These are phyloP conservation scores for Pangasius mekongensis DNA, from an alignment of 2,797 vertebrate species.

Conservation along the genomic window DNA sequence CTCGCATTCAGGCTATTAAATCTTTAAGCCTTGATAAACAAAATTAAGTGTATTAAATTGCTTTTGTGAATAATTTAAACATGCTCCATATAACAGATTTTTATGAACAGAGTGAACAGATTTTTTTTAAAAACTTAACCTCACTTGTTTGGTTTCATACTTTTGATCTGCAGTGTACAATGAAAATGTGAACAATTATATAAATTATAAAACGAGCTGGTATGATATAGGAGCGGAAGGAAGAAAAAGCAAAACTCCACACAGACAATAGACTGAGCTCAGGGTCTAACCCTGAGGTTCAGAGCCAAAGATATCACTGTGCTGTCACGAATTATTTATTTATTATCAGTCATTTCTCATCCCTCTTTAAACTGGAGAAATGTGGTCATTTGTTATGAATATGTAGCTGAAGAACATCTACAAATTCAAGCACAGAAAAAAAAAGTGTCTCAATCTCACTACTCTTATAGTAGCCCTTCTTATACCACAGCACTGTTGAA, in stretches of 20 bases:
- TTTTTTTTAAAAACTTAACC: background rate
- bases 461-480: background rate
- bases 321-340: background rate
- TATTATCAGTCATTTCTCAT: background rate
- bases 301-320: background rate
- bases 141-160: background rate
- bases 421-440: background rate
- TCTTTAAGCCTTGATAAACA: background rate
- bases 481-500: background rate
- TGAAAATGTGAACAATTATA: background rate
- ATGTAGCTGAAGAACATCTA: background rate
- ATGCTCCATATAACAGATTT: background rate
- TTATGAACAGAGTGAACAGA: background rate
- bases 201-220: background rate
- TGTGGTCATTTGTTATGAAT: background rate
- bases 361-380: background rate
- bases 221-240: background rate
- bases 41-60: background rate
- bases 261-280: background rate
- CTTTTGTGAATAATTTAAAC: constrained; percentile 1
- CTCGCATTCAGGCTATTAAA: background rate
- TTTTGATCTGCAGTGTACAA: background rate
- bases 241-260: background rate
- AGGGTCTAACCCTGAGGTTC: background rate
- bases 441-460: background rate